These are phyloP conservation scores for Habroteleia sp. DNA, from an alignment of 2,888 invertebrate genomes.

Conservation along the genomic window DNA sequence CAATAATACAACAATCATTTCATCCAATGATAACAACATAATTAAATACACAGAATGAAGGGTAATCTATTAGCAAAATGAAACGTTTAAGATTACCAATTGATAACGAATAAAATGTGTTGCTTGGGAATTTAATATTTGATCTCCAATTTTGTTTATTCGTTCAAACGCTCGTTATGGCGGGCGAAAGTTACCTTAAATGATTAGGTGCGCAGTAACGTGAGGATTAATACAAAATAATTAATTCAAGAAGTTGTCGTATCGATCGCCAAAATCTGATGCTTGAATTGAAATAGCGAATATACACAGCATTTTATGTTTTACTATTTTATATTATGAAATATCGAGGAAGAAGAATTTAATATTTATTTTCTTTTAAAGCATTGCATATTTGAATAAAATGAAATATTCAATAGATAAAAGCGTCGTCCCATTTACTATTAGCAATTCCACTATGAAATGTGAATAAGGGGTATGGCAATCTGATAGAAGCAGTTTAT, in stretches of 20 bases:
- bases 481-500: too few species aligned
- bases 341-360: too few species aligned
- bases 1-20: slow-evolving; percentile 18
- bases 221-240: slow-evolving; percentile 67
- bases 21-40: slow-evolving; percentile 16
- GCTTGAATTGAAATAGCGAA: background rate
- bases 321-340: too few species aligned
- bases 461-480: too few species aligned
- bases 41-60: slow-evolving; percentile 17
- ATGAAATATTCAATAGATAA: too few species aligned
- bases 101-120: slow-evolving; percentile 18
- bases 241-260: slow-evolving; percentile 21
- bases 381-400: too few species aligned
- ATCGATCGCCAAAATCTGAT: slow-evolving; percentile 4
- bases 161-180: slow-evolving; percentile 5
- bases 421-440: too few species aligned
- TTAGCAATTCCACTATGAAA: too few species aligned
- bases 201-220: slow-evolving; percentile 73
- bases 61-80: slow-evolving; percentile 24
- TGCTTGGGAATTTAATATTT: slow-evolving; percentile 31
- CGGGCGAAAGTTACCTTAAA: slow-evolving; percentile 71
- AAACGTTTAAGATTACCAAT: slow-evolving; percentile 26
- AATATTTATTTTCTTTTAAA: too few species aligned
- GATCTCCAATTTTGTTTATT: slow-evolving; percentile 25
- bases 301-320: too few species aligned